Conservation (phyloP, 2,113 vertebrate genomes). For the Saimiri boliviensis region DNA sequence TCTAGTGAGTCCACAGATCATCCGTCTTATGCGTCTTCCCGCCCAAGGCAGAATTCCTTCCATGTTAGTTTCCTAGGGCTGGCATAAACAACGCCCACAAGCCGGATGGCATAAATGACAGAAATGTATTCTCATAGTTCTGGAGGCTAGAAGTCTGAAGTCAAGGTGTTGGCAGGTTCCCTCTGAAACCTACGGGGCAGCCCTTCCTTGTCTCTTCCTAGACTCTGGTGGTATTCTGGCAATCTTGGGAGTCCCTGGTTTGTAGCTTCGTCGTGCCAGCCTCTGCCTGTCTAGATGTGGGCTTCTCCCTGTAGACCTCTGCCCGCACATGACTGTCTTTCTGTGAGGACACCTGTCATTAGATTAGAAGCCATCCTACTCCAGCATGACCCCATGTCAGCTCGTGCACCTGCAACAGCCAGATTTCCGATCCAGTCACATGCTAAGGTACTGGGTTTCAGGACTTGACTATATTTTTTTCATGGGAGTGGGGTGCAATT, state of each 20-base stretch:
- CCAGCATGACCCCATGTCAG: neutral
- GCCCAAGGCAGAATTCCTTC: neutral
- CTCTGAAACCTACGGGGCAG: fast-evolving
- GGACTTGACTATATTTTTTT: neutral
- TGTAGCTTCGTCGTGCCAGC: fast-evolving
- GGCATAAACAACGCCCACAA: fast-evolving
- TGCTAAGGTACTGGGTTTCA: neutral
- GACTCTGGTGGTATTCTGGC: neutral
- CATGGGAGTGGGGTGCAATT: neutral
- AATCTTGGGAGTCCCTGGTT: neutral
- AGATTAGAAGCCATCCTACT: neutral
- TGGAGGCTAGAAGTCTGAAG: neutral
- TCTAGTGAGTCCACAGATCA: fast-evolving
- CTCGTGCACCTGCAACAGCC: neutral
- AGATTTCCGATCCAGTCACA: neutral
- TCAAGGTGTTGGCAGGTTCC: fast-evolving
- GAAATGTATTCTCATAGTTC: neutral
- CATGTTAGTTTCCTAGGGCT: neutral
- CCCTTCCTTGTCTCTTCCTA: neutral
- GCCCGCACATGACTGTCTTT: neutral
- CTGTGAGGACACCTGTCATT: neutral
- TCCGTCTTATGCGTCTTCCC: neutral
- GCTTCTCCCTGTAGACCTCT: fast-evolving
- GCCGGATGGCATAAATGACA: fast-evolving
- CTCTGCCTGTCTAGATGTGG: no score